Conservation (phyloP, 2,888 invertebrate genomes). For the Criorhina ranunculi region DNA sequence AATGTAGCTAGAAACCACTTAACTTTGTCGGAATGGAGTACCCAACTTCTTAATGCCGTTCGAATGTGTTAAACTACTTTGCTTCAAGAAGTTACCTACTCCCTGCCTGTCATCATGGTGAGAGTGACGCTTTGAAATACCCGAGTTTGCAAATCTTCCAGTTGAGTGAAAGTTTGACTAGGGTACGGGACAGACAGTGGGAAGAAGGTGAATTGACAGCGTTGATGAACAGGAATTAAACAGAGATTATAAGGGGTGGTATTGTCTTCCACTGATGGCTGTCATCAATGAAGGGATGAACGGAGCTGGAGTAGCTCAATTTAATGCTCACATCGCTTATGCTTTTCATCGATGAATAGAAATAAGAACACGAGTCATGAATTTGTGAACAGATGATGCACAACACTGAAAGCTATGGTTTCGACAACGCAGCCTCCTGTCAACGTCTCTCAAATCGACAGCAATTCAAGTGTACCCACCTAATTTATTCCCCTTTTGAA, state of each 20-base stretch:
- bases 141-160: slow-evolving; percentile 1
- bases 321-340: not conserved
- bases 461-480: slow-evolving; percentile 30
- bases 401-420: not conserved
- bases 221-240: slow-evolving; percentile 9
- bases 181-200: not conserved
- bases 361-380: too few relatives aligned
- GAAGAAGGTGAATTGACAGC: slow-evolving; percentile 1
- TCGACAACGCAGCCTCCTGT: not conserved
- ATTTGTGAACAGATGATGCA: too few relatives aligned
- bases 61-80: not conserved
- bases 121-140: slow-evolving; percentile 7
- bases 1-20: not conserved
- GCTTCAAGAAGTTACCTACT: not conserved
- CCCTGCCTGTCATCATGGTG: slow-evolving; percentile 11
- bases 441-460: slow-evolving; percentile 37
- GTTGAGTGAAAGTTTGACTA: not conserved
- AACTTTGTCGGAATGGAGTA: not conserved
- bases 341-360: not conserved
- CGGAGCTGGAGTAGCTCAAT: not conserved
- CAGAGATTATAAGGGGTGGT: slow-evolving; percentile 4
- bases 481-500: slow-evolving; percentile 47
- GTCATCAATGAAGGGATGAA: not conserved
- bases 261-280: slow-evolving; percentile 17
- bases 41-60: not conserved